Evolutionary conservation across 1,140 invertebrate genomes (phyloP).

Genomic region (Pachypsylla venusta): DNA sequence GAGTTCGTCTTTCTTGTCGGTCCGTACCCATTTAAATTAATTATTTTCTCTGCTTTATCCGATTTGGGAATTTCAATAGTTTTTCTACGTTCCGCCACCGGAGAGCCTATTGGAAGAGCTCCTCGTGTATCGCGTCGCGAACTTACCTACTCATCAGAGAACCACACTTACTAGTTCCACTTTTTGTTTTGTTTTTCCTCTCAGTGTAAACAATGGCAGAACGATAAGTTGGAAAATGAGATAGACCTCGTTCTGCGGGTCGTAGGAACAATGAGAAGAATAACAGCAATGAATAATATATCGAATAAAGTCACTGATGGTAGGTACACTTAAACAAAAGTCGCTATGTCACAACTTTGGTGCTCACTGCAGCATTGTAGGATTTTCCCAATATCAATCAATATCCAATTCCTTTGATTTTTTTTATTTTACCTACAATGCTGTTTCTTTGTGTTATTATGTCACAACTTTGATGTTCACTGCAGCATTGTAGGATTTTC

Average conservation of each 20-base stretch:
- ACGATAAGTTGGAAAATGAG: neutral
- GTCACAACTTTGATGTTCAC: neutral
- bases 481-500: neutral
- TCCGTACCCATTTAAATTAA: neutral
- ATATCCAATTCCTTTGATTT: neutral
- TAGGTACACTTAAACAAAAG: neutral
- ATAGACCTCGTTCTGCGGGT: slow-evolving; percentile 1
- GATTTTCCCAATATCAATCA: neutral
- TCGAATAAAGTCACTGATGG: neutral
- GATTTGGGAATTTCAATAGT: neutral
- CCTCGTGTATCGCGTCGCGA: neutral
- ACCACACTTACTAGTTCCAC: neutral
- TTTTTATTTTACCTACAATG: neutral
- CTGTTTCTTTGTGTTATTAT: too few relatives aligned
- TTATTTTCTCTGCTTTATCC: neutral
- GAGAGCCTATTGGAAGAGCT: neutral
- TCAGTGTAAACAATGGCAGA: neutral
- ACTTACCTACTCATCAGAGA: neutral
- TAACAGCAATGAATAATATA: neutral
- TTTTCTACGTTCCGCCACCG: neutral
- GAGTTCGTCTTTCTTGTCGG: too few relatives aligned
- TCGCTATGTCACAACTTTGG: neutral
- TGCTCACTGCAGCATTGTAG: neutral
- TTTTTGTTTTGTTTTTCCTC: neutral
- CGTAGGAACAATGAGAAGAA: neutral